Evolutionary conservation across 2,888 invertebrate genomes (phyloP).

Genomic region (Megastigmus dorsalis): DNA sequence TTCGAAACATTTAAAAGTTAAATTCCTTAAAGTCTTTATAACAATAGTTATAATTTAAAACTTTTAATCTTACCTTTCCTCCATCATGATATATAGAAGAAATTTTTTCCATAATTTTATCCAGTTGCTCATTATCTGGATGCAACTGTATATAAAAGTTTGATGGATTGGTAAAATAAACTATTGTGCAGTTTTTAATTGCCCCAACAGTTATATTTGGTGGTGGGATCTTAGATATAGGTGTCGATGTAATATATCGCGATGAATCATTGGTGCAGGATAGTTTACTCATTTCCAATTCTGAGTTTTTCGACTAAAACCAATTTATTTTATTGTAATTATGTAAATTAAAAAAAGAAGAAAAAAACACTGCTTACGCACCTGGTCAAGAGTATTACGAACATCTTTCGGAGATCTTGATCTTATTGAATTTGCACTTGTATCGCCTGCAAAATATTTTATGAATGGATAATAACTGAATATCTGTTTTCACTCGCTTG

Average conservation of each 20-base stretch:
- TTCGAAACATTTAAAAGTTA: not conserved
- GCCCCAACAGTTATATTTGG: constrained; percentile 62
- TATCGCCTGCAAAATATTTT: constrained; percentile 19
- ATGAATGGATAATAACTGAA: not conserved
- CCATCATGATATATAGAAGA: constrained; percentile 61
- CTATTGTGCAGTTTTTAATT: constrained; percentile 64
- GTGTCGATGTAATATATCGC: constrained; percentile 21
- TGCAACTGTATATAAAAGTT: constrained; percentile 69
- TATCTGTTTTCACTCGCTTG: not conserved
- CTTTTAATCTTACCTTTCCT: constrained; percentile 55
- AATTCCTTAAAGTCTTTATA: not conserved
- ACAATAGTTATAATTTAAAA: not conserved
- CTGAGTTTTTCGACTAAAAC: constrained; percentile 7
- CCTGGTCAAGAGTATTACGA: constrained; percentile 23
- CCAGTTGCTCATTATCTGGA: constrained; percentile 63
- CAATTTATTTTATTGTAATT: not conserved
- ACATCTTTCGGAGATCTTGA: constrained; percentile 10
- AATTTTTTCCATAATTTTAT: constrained; percentile 65
- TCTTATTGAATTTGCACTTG: not conserved
- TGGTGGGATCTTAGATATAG: constrained; percentile 44
- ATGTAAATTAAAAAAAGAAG: not conserved
- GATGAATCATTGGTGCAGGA: not conserved
- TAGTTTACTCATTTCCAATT: not conserved
- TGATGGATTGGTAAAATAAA: constrained; percentile 61
- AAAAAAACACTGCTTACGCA: not conserved